Evolutionary conservation across 2,888 invertebrate genomes (phyloP).

Genomic region (Drosophila mulleri): DNA sequence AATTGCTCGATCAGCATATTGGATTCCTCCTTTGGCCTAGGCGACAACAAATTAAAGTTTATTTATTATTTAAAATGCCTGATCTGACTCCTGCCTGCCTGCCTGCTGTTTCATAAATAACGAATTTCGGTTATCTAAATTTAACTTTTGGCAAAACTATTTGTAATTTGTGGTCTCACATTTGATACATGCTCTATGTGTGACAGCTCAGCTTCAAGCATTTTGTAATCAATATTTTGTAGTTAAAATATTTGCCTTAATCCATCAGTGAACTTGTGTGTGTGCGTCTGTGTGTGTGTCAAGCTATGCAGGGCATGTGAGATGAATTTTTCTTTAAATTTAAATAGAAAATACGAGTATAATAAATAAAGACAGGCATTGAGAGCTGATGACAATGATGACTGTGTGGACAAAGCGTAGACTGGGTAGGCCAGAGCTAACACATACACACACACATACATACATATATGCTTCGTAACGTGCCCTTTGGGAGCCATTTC

Average conservation of each 20-base stretch:
- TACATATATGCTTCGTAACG: slow-evolving; percentile 36
- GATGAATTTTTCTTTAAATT: slow-evolving; percentile 23
- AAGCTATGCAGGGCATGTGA: slow-evolving; percentile 11
- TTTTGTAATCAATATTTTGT: background rate
- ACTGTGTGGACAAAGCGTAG: slow-evolving; percentile 9
- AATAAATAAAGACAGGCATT: slow-evolving; percentile 51
- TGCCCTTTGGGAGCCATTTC: slow-evolving; percentile 72
- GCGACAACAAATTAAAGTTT: background rate
- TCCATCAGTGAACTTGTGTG: background rate
- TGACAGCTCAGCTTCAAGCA: slow-evolving; percentile 1
- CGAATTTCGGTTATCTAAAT: background rate
- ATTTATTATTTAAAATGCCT: background rate
- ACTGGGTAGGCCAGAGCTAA: background rate
- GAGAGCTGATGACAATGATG: slow-evolving; percentile 38
- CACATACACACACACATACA: too few species aligned
- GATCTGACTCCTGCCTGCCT: background rate
- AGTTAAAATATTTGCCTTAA: slow-evolving; percentile 11
- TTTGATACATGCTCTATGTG: background rate
- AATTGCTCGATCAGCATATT: slow-evolving; percentile 9
- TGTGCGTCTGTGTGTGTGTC: background rate
- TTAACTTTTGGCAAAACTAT: background rate
- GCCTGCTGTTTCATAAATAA: background rate
- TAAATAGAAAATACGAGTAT: slow-evolving; percentile 28
- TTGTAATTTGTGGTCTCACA: slow-evolving; percentile 6
- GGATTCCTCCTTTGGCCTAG: too few species aligned